Percentiles rank a stretch among this genome's conserved stretches.
phyloP scores from a whole-genome alignment of 2,797 vertebrate species.

The Vultur gryphus region DNA sequence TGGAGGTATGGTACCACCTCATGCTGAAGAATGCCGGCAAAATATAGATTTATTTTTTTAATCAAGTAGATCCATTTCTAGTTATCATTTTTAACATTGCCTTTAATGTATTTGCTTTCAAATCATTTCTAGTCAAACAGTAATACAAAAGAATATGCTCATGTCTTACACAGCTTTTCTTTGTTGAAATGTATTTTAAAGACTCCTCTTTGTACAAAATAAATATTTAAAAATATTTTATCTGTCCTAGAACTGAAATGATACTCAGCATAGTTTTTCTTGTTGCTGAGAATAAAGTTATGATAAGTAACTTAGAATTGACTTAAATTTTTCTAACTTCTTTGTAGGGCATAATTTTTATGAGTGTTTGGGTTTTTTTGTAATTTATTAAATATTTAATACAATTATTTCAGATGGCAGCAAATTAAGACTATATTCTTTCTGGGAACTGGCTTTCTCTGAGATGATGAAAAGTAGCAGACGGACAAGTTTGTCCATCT shows the following conservation, averaged over 20 bases:
- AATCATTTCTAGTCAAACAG: background rate
- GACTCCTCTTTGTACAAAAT: background rate
- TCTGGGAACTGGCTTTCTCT: background rate
- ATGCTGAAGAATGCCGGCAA: background rate
- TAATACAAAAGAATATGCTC: background rate
- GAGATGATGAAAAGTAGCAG: background rate
- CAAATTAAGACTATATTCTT: background rate
- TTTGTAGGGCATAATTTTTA: background rate
- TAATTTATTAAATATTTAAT: background rate
- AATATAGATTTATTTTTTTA: background rate
- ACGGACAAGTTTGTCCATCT: fast-evolving
- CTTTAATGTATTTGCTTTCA: background rate
- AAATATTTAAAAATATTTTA: background rate
- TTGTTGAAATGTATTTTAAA: background rate
- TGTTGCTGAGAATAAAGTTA: background rate
- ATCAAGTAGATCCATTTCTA: background rate
- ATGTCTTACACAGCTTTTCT: background rate
- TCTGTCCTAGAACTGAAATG: background rate
- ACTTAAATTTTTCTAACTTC: background rate
- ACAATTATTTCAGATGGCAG: background rate
- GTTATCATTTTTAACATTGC: background rate
- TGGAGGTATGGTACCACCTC: background rate
- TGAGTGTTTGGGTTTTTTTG: no score
- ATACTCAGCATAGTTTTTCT: background rate
- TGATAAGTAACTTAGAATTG: background rate